Conservation (phyloP, 2,113 vertebrate genomes). For the Elaphurus davidianus region DNA sequence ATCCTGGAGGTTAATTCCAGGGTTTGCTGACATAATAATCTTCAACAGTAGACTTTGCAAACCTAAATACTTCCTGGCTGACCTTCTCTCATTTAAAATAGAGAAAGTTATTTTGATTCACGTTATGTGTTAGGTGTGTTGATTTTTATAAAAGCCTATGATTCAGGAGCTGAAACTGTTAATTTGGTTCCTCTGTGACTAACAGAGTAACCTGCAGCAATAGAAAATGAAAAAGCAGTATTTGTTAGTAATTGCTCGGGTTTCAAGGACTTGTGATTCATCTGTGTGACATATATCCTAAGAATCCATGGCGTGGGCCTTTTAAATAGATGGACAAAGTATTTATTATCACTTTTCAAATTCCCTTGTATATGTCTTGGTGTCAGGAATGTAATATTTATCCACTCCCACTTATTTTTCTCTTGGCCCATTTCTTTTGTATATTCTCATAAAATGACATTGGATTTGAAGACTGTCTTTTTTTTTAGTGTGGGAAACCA, state of each 20-base stretch:
- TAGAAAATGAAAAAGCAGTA: neutral
- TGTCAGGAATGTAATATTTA: neutral
- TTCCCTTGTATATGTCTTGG: neutral
- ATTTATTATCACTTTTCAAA: neutral
- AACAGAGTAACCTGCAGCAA: neutral
- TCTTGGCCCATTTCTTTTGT: neutral
- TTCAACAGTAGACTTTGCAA: neutral
- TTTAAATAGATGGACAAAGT: neutral
- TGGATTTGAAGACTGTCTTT: neutral
- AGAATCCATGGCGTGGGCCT: neutral
- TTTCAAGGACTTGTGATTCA: neutral
- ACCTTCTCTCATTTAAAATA: neutral
- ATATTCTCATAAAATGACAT: neutral
- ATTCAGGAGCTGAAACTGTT: neutral
- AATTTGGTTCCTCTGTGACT: neutral
- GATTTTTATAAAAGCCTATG: neutral
- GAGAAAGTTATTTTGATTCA: neutral
- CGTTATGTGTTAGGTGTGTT: neutral
- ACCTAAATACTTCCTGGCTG: neutral
- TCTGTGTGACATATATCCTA: neutral
- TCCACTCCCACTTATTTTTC: neutral
- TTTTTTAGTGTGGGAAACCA: neutral
- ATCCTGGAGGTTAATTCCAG: slow-evolving; percentile 19
- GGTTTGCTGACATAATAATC: neutral
- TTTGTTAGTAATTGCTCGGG: neutral